Conservation (phyloP, 2,888 invertebrate species). For the Mechanitis mazaeus region DNA sequence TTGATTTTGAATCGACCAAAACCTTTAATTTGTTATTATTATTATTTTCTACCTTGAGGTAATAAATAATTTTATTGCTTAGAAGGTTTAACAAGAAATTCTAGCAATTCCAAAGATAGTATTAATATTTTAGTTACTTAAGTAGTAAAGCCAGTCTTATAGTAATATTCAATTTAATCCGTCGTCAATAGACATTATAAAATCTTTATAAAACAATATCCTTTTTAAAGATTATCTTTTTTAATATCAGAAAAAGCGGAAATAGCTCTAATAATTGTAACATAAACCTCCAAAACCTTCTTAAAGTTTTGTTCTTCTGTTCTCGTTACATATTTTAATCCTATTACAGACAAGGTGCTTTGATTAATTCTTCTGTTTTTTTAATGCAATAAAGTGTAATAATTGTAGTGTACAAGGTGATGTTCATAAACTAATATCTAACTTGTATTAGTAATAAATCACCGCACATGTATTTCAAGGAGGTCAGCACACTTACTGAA, state of each 20-base stretch:
- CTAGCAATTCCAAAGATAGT: slow-evolving; percentile 1
- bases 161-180: not conserved
- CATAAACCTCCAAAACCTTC: no score
- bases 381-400: not conserved
- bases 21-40: no score
- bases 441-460: not conserved
- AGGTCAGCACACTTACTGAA: not conserved
- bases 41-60: not conserved
- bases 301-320: no score
- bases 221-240: not conserved
- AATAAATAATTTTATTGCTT: not conserved
- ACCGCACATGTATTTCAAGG: not conserved
- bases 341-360: no score
- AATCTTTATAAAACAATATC: not conserved
- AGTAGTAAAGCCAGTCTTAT: not conserved
- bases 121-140: not conserved
- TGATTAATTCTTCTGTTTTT: no score
- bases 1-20: no score
- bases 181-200: not conserved
- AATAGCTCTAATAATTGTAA: no score
- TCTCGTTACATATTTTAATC: no score
- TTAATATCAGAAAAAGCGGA: not conserved
- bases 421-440: slow-evolving; percentile 1
- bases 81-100: not conserved
- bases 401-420: not conserved